Evolutionary conservation across 2,797 vertebrate species (phyloP).

Genomic region (Thripadectes ignobilis): DNA sequence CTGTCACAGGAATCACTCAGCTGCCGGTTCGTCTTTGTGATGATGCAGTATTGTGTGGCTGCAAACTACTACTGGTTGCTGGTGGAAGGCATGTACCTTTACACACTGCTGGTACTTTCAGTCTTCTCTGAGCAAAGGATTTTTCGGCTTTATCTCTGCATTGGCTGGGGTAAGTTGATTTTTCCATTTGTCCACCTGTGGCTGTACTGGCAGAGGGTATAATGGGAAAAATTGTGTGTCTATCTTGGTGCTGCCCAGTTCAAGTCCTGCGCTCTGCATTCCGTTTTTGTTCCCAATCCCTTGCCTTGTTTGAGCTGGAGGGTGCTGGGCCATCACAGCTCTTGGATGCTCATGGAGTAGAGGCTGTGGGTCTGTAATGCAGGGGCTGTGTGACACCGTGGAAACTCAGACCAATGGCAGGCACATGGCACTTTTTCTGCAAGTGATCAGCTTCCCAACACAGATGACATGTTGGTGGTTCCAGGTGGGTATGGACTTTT

Average conservation of each 20-base stretch:
- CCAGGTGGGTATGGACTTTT: not conserved
- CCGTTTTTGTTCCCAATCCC: not conserved
- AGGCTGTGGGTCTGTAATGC: not conserved
- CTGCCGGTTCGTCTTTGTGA: conserved; percentile 89
- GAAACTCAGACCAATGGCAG: not conserved
- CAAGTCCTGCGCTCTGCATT: not conserved
- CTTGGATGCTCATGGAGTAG: accelerated
- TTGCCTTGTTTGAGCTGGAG: not conserved
- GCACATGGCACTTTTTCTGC: not conserved
- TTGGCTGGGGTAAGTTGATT: conserved; percentile 90
- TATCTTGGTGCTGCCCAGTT: not conserved
- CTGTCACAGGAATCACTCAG: conserved; percentile 81
- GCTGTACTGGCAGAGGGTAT: not conserved
- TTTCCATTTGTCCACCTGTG: accelerated
- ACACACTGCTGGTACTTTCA: conserved; percentile 89
- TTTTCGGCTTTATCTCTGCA: conserved; percentile 89
- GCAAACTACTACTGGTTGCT: conserved; percentile 96
- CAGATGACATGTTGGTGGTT: not conserved
- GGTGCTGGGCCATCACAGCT: not conserved
- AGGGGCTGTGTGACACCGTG: accelerated
- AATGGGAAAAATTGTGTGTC: not conserved
- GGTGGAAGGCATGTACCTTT: conserved; percentile 94
- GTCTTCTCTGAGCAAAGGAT: conserved; percentile 92
- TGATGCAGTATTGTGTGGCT: conserved; percentile 97
- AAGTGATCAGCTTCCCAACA: not conserved